Evolutionary conservation across 1,140 invertebrate genomes (phyloP), one percentile per base, ranked within the genome.

Genomic region (Hyles euphorbiae): DNA sequence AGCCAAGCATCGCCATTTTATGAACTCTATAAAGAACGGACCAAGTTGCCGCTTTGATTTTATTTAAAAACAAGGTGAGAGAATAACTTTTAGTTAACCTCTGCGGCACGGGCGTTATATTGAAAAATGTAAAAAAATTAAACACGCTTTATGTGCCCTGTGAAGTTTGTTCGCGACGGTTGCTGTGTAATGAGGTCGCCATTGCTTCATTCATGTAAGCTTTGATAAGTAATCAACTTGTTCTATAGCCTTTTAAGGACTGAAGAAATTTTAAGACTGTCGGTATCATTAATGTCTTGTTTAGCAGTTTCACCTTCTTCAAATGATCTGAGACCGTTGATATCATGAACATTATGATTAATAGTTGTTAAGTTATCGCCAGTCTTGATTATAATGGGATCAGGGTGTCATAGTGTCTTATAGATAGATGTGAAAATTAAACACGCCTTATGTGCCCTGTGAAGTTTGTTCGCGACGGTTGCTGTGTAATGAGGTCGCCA

Each of bases 71-170:
- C 59, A 56, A 64, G 60, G 60, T 53, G 62, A 11, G 47, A 53
- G 48, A 63, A 61, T 71, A 71, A 71, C 60, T 71, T 56, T 3
- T 60, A 49, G 58, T 68, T 71, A 65, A 51, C 43, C 36, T 22
- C 55, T 22, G 40, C 47, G 47, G 46, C 55, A 40, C 36, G n/a
- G 33, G 53, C 46, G 60, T 62, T 52, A 55, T 71, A 68, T 71
- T 71, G 65, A 68, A 71, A 65, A 64, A 47, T 65, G 60, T 58
- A 46, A 57, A 52, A 61, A 12, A 64, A 61, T 33, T 40, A 40
- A 10, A 34, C 48, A 10, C 10, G 36, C 33, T 56, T 46, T 40
- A 40, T 12, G 8, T 59, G 44, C 10, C 34, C 51, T 40, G n/a
- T 44, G 48, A 2, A 34, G 40, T 56, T 6, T 36, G 3, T 55